Conservation (phyloP, 2,888 invertebrate genomes). For the Rhamphomyia laevipes region DNA sequence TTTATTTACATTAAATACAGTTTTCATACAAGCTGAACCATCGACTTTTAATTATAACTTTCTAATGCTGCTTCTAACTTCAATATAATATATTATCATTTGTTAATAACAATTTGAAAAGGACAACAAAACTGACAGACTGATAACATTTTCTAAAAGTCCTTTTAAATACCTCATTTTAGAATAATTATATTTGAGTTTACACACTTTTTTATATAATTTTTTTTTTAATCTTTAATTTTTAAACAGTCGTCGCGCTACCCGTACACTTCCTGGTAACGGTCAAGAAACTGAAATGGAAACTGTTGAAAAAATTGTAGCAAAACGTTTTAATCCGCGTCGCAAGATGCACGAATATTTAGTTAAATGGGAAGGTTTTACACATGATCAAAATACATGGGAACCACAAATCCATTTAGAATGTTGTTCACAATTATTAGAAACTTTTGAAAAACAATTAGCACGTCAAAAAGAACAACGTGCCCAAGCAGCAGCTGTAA, state of each 20-base stretch:
- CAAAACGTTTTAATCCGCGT: slow-evolving; percentile 69
- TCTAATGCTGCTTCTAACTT: too few relatives aligned
- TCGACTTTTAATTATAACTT: too few relatives aligned
- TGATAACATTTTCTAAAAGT: too few relatives aligned
- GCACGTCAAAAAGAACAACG: slow-evolving; percentile 64
- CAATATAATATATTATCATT: too few relatives aligned
- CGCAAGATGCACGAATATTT: slow-evolving; percentile 69
- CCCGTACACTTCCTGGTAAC: slow-evolving; percentile 24
- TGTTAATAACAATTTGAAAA: too few relatives aligned
- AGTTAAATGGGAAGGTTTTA: slow-evolving; percentile 74
- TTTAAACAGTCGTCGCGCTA: slow-evolving; percentile 28
- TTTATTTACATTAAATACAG: too few relatives aligned
- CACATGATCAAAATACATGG: slow-evolving; percentile 76
- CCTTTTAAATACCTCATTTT: too few relatives aligned
- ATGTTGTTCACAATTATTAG: slow-evolving; percentile 62
- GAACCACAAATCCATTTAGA: slow-evolving; percentile 67
- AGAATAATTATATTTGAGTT: too few relatives aligned
- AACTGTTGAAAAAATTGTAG: slow-evolving; percentile 70
- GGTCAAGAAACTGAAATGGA: slow-evolving; percentile 47
- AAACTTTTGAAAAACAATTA: slow-evolving; percentile 68
- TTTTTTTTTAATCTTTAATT: too few relatives aligned
- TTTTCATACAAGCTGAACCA: too few relatives aligned
- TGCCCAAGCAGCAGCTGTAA: slow-evolving; percentile 41
- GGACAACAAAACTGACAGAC: too few relatives aligned
- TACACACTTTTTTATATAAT: too few relatives aligned